Percentiles rank a stretch among this genome's conserved stretches.
phyloP scores from a whole-genome alignment of 2,113 vertebrate species.

The Gavia stellata region DNA sequence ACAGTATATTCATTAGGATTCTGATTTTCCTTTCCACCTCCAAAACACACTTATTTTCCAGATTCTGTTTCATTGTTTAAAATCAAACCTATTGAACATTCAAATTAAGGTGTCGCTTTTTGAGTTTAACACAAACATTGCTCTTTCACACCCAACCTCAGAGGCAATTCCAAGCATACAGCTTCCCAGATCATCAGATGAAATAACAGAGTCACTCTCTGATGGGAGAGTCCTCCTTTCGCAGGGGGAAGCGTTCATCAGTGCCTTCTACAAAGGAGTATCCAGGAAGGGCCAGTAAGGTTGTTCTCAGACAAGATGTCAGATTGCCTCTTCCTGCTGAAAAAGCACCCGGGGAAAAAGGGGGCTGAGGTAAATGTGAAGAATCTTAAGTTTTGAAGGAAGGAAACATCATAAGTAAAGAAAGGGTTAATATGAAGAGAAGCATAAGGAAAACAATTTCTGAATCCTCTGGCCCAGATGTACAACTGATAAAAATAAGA shows the following conservation, averaged over 20 bases:
- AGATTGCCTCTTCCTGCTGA: neutral
- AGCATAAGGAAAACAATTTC: neutral
- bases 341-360: neutral
- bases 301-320: neutral
- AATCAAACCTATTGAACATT: neutral
- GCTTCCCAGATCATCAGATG: neutral
- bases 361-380: neutral
- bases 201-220: neutral
- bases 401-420: neutral
- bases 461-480: neutral
- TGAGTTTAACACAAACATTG: neutral
- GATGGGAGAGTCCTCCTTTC: neutral
- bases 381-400: neutral
- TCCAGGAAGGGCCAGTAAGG: neutral
- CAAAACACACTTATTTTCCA: neutral
- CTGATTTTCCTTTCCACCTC: constrained; percentile 1
- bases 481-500: neutral
- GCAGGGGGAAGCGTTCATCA: neutral
- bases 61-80: neutral
- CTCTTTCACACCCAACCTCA: neutral
- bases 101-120: neutral
- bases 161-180: neutral
- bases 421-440: neutral
- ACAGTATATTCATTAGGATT: neutral
- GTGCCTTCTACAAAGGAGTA: neutral